Evolutionary conservation across 2,113 vertebrate genomes (phyloP).

Genomic region (Spea bombifrons): DNA sequence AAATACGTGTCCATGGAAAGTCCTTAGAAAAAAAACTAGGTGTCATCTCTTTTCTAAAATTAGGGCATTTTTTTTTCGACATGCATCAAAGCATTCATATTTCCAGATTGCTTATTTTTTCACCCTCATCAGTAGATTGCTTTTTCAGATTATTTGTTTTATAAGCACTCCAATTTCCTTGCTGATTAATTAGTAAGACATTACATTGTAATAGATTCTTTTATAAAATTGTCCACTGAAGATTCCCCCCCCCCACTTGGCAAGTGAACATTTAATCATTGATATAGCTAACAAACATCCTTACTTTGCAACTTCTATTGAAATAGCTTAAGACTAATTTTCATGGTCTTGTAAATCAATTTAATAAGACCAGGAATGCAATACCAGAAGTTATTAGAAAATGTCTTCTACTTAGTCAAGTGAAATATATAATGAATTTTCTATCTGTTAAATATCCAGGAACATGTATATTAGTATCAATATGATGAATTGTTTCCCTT

Average conservation of each 20-base stretch:
- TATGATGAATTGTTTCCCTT: conserved; percentile 40
- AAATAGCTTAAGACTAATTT: conserved; percentile 47
- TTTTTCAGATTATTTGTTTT: conserved; percentile 29
- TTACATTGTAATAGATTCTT: conserved; percentile 43
- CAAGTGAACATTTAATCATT: conserved; percentile 42
- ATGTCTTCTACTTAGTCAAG: conserved; percentile 35
- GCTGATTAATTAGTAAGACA: conserved; percentile 42
- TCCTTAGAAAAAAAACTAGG: too few species aligned
- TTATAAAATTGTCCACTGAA: conserved; percentile 34
- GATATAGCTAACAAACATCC: conserved; percentile 45
- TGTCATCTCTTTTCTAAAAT: not conserved
- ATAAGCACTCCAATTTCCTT: conserved; percentile 16
- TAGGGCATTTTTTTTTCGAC: not conserved
- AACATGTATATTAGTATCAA: conserved; percentile 48
- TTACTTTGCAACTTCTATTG: conserved; percentile 44
- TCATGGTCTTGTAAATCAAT: conserved; percentile 39
- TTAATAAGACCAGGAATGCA: conserved; percentile 41
- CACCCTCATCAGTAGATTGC: not conserved
- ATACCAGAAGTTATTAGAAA: conserved; percentile 37
- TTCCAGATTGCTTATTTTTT: not conserved
- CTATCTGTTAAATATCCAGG: conserved; percentile 45
- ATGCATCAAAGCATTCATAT: not conserved
- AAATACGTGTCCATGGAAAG: too few species aligned
- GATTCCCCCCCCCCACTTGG: conserved; percentile 24
- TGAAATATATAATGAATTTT: conserved; percentile 46